These are phyloP conservation scores for Orius insidiosus DNA, from an alignment of 1,140 invertebrate genomes.

Conservation along the genomic window DNA sequence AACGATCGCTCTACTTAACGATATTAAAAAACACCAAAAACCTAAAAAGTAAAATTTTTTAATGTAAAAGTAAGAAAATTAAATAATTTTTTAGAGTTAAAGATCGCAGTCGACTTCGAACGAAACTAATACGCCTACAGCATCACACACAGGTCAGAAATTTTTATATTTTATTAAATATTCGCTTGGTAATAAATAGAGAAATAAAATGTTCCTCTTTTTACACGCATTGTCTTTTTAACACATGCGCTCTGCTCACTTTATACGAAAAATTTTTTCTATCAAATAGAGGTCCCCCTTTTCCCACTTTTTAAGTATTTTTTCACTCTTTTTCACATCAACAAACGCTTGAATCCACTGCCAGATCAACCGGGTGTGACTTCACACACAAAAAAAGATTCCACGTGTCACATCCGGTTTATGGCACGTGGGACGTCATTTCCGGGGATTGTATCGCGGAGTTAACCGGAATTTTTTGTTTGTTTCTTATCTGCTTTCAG, in stretches of 20 bases:
- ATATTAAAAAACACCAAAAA: conserved; percentile 18
- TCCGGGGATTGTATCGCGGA: too few species aligned
- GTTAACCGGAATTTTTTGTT: not conserved
- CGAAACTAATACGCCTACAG: conserved; percentile 12
- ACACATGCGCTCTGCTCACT: not conserved
- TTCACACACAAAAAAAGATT: too few species aligned
- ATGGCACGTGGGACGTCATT: too few species aligned
- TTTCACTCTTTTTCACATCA: conserved; percentile 7
- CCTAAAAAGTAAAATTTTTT: conserved; percentile 15
- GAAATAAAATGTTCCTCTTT: not conserved
- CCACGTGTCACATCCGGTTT: too few species aligned
- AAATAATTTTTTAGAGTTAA: conserved; percentile 12
- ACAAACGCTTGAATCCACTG: too few species aligned
- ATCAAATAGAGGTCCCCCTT: too few species aligned
- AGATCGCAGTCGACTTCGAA: conserved; percentile 16
- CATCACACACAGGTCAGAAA: conserved; percentile 15
- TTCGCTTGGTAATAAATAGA: too few species aligned
- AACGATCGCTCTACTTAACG: conserved; percentile 18
- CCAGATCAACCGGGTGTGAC: too few species aligned
- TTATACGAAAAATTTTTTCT: not conserved
- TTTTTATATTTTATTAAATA: not conserved
- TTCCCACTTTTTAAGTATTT: not conserved
- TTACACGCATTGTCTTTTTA: conserved; percentile 1
- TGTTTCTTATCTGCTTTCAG: conserved; percentile 20
- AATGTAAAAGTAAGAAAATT: not conserved